These are phyloP conservation scores for Ypsolopha scabrella DNA, from an alignment of 2,888 invertebrate genomes.

Conservation along the genomic window DNA sequence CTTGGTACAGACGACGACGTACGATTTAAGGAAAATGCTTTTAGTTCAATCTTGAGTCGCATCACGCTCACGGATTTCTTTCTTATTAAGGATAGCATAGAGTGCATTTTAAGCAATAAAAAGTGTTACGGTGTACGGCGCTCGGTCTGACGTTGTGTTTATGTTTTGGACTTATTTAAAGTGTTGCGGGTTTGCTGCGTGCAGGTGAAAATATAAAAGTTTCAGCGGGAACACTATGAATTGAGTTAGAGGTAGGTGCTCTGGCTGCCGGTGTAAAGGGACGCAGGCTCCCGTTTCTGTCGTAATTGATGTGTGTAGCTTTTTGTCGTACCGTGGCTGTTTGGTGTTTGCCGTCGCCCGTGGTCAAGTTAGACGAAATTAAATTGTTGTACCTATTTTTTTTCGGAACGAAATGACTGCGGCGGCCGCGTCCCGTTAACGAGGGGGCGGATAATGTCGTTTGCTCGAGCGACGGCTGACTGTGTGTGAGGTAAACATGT, in stretches of 20 bases:
- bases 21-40: neutral
- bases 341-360: conserved; percentile 42
- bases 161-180: conserved; percentile 4
- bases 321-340: conserved; percentile 43
- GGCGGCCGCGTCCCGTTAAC: conserved; percentile 37
- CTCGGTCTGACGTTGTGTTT: conserved; percentile 18
- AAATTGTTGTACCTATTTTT: conserved; percentile 50
- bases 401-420: conserved; percentile 54
- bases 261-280: conserved; percentile 37
- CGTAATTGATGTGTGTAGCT: conserved; percentile 64
- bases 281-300: conserved; percentile 20
- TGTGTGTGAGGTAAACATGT: conserved; percentile 22
- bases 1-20: too few species aligned
- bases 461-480: conserved; percentile 23
- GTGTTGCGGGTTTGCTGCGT: conserved; percentile 11
- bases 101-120: conserved; percentile 16
- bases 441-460: conserved; percentile 43
- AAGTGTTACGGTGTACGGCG: conserved; percentile 33
- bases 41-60: conserved; percentile 11
- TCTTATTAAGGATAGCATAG: conserved; percentile 15
- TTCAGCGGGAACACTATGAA: conserved; percentile 16
- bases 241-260: neutral
- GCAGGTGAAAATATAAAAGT: conserved; percentile 37
- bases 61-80: conserved; percentile 21
- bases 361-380: conserved; percentile 62